Conservation (phyloP, 1,140 invertebrate species). For the Trichonephila clavata region DNA sequence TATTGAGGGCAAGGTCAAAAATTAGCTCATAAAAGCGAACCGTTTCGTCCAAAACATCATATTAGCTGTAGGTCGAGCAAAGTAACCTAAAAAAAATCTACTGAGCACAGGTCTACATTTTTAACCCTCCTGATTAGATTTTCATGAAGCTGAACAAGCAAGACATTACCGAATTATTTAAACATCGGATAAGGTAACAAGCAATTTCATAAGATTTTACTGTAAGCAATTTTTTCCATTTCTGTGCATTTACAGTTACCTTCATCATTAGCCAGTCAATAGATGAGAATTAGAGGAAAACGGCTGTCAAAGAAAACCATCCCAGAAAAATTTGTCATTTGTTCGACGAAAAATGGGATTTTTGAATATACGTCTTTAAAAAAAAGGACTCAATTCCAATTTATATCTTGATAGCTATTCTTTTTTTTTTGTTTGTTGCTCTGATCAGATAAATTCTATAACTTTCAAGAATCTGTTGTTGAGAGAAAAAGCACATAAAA, state of each 20-base stretch:
- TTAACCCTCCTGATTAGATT: background rate
- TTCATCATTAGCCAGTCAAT: background rate
- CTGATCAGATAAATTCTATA: too few relatives aligned
- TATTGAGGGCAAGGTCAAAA: conserved; percentile 47
- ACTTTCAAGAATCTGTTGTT: background rate
- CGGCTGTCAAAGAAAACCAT: background rate
- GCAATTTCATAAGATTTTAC: background rate
- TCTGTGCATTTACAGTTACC: background rate
- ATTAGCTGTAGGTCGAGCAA: background rate
- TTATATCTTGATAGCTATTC: too few relatives aligned
- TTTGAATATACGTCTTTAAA: too few relatives aligned
- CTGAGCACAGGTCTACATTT: background rate
- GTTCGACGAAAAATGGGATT: too few relatives aligned
- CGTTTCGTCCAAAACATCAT: background rate
- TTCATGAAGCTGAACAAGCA: background rate
- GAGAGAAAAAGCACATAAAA: background rate
- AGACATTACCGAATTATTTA: background rate
- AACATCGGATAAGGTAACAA: background rate
- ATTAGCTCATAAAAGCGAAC: conserved; percentile 29
- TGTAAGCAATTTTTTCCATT: background rate
- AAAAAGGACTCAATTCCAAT: too few relatives aligned
- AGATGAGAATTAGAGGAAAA: background rate
- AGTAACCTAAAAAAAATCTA: background rate
- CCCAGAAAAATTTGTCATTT: too few relatives aligned
- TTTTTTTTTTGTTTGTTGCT: too few relatives aligned